phyloP scores from a whole-genome alignment of 2,888 invertebrate genomes.

The Athalia rosae region DNA sequence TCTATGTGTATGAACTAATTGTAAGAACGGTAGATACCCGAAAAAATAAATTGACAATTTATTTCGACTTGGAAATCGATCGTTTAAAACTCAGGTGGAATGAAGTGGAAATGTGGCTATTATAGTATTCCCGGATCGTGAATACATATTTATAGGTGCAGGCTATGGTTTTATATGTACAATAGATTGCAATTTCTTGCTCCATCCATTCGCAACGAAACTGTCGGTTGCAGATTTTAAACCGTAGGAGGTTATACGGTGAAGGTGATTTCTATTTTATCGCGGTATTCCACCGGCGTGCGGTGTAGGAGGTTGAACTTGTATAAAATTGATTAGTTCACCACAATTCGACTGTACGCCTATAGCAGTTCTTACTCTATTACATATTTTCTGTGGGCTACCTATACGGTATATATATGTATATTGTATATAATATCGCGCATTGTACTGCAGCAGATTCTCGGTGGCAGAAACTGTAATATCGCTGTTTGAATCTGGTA shows the following conservation, averaged over 20 bases:
- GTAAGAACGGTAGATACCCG: too few species aligned
- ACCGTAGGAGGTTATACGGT: constrained; percentile 3
- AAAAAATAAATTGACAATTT: too few species aligned
- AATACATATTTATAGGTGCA: neutral
- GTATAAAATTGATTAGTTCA: constrained; percentile 43
- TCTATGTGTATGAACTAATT: too few species aligned
- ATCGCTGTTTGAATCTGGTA: constrained; percentile 5
- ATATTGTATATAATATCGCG: too few species aligned
- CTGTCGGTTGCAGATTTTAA: constrained; percentile 13
- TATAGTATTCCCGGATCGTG: neutral
- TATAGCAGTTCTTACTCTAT: too few species aligned
- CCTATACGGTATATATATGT: too few species aligned
- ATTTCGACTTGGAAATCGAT: too few species aligned
- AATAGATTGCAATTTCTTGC: constrained; percentile 41
- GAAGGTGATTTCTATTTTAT: constrained; percentile 36
- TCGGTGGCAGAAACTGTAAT: neutral
- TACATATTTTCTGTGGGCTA: too few species aligned
- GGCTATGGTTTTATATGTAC: neutral
- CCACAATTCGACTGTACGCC: constrained; percentile 15
- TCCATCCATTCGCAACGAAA: constrained; percentile 39
- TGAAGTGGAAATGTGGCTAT: neutral
- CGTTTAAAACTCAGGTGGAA: too few species aligned
- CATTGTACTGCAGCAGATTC: too few species aligned
- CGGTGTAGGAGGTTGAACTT: too few species aligned
- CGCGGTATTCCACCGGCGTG: constrained; percentile 20